Base-by-base conservation (phyloP, 2,888 invertebrate genomes). In the Exephanes ischioxanthus region DNA sequence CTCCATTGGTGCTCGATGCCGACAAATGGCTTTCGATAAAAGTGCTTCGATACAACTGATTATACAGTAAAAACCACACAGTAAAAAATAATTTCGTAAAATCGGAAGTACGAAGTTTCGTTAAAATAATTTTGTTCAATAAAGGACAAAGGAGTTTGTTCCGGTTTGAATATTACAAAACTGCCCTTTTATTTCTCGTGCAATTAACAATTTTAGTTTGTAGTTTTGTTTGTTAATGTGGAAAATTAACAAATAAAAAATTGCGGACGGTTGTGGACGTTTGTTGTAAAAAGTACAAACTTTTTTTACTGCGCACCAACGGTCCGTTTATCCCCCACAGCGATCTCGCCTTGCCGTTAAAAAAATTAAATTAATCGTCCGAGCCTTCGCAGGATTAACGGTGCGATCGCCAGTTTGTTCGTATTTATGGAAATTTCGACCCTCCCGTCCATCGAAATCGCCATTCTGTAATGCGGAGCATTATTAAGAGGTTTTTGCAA, bases 351-450 rank as follows among this genome's bases (percentile, higher is more conserved):
- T 33, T 33, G 9, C 41, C 41, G 11, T 9, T 73, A 78, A 78
- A 75, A 33, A 6, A 6, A 81, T 81, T 85, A 71, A 81, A 81
- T 66, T 68, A 75, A 81, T 81, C 68, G 81, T 85, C 78, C 78
- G 71, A 68, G 61, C 73, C 41, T 48, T 58, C 26, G 55, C 63
- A 55, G 70, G 70, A 81, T 81, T 81, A 75, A 70, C 53, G 26
- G 70, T 63, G 2, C 37, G 70, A 41, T 26, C 48, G 11, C n/a
- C 45, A 4, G 58, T 37, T 3, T 37, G 1, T 37, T 37, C 37
- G 37, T 1, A 37, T 9, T 37, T 30, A 30, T 30, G 30, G 3
- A 30, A 30, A 30, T 30, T 3, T 30, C 33, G 33, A 33, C 0
- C 5, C 33, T 5, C 33, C 5, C 33, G 4, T 33, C 53, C 19